Percentiles rank a stretch among this genome's conserved stretches.
phyloP scores from a whole-genome alignment of 2,797 vertebrate species.

The Aulostomus chinensis region DNA sequence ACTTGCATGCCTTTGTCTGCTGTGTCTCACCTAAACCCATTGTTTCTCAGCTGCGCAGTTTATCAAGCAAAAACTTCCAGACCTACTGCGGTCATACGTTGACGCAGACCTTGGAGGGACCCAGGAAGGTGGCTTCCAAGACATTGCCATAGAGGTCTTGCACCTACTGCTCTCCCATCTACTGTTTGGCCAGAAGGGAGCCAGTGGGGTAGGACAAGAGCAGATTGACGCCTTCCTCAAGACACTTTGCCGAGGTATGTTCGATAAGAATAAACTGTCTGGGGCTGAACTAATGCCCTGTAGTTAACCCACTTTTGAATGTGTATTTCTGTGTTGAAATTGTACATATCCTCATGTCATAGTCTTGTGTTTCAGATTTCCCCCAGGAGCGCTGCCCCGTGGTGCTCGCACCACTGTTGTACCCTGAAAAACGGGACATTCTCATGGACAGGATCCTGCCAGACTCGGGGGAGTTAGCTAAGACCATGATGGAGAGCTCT shows the following conservation, averaged over 20 bases:
- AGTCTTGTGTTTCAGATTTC: constrained; percentile 87
- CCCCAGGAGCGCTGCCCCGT: constrained; percentile 99
- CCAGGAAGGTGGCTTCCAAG: constrained; percentile 99
- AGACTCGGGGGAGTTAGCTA: constrained; percentile 99
- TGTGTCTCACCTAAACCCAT: neutral
- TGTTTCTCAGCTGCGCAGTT: constrained; percentile 89
- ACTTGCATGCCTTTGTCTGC: too few species aligned
- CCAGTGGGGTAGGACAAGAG: constrained; percentile 97
- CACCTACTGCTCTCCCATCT: constrained; percentile 99
- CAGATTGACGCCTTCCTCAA: constrained; percentile 99
- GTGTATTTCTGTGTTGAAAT: neutral
- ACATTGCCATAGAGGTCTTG: constrained; percentile 99
- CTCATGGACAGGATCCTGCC: constrained; percentile 99
- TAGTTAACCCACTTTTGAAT: neutral
- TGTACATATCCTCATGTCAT: neutral
- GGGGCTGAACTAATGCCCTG: neutral
- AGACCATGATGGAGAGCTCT: constrained; percentile 99
- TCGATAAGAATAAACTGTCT: neutral
- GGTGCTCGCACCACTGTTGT: constrained; percentile 99
- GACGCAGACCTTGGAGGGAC: constrained; percentile 98
- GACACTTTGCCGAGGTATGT: constrained; percentile 97
- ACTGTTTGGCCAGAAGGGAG: constrained; percentile 99
- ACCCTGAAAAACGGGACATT: constrained; percentile 99
- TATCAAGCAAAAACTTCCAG: constrained; percentile 98
- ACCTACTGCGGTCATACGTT: constrained; percentile 98